Evolutionary conservation across 92 coral and sea anemone species (phyloP), one percentile per base, ranked within the genome.

Genomic region (Phenganax stokvisi): DNA sequence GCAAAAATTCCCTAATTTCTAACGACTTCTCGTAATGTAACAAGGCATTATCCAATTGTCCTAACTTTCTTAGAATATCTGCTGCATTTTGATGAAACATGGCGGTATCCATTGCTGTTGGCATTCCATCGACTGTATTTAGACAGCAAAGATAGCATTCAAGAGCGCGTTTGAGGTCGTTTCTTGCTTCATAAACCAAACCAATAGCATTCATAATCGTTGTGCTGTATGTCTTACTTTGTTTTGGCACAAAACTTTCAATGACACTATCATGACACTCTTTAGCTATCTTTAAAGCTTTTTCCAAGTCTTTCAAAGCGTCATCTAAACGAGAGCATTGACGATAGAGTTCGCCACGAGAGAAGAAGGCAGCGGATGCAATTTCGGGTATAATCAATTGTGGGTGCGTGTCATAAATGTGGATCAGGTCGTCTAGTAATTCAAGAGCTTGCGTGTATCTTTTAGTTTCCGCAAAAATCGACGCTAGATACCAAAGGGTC

Each of bases 1-100:
- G 16, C 70, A 77, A 53, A 54, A 58, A 12, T 77, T 61, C 81
- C 51, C 80, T 75, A 12, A 75, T 75, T 75, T 75, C 80, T 30
- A 75, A 55, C 8, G 80, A 75, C 57, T 75, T 77, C 71, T 77
- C 60, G 81, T 77, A 77, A 61, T 77, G 81, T 9, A 58, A 8
- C 31, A 61, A 0, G 55, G 81, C 70, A 11, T 77, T 71, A 56
- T 77, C 71, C 71, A 77, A 12, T 6, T 16, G 63, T 44, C 81
- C 81, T 31, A 77, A 47, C 56, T 27, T 77, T 61, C 60, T 77
- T 30, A 58, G 51, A 20, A 57, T 37, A 37, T 77, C 81, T 27
- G 81, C 81, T 4, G 9, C 28, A 77, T 77, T 61, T 58, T 77
- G 81, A 56, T 59, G 57, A 37, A 77, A 77, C 1, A 27, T 75